Conservation (phyloP, 2,888 invertebrate genomes). For the Xanthia icteritia region DNA sequence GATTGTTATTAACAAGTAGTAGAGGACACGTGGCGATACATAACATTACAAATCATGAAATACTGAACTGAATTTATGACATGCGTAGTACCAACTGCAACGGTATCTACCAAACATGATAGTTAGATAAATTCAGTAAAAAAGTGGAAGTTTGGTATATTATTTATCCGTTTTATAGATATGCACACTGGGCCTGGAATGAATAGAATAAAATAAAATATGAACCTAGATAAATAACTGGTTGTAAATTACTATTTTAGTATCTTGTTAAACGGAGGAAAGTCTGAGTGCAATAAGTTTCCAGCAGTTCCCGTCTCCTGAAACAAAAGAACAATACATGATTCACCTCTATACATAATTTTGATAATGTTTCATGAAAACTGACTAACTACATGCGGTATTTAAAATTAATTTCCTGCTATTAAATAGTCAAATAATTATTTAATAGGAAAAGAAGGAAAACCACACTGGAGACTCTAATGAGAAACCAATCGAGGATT, state of each 20-base stretch:
- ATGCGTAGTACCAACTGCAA: neutral
- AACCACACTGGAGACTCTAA: neutral
- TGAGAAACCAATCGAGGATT: neutral
- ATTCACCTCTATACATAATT: neutral
- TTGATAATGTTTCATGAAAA: constrained; percentile 1
- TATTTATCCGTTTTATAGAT: too few species aligned
- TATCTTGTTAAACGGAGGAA: neutral
- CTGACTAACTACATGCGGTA: neutral
- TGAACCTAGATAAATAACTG: neutral
- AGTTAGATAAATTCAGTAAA: neutral
- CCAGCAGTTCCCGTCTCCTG: neutral
- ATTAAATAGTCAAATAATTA: neutral
- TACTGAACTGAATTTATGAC: neutral
- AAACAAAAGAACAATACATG: neutral
- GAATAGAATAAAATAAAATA: neutral
- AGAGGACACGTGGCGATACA: constrained; percentile 9
- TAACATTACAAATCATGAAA: neutral
- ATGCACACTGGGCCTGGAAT: neutral
- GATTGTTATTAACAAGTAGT: constrained; percentile 7
- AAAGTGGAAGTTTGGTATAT: neutral
- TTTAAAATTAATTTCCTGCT: neutral
- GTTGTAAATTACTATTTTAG: neutral
- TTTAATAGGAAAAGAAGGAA: neutral
- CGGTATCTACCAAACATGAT: neutral
- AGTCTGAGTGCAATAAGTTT: neutral